phyloP scores from a whole-genome alignment of 2,888 invertebrate species.

The Bellardia pandia region DNA sequence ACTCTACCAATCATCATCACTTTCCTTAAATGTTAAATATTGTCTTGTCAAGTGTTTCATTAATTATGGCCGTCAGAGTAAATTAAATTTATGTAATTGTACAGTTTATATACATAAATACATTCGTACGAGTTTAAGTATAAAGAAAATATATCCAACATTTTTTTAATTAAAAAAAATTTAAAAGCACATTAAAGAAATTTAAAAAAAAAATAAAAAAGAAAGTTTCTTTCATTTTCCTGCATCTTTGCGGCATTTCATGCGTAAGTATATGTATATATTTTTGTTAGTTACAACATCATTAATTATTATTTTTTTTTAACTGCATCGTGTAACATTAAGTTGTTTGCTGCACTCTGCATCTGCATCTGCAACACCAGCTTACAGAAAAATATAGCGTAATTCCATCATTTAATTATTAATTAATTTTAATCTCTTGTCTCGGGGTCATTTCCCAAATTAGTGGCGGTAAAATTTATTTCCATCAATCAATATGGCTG shows the following conservation, averaged over 20 bases:
- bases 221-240: constrained; percentile 56
- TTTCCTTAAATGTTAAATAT: constrained; percentile 35
- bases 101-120: constrained; percentile 71
- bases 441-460: constrained; percentile 35
- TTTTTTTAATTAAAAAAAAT: constrained; percentile 56
- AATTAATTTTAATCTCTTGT: constrained; percentile 38
- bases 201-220: constrained; percentile 28
- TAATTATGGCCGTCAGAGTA: constrained; percentile 66
- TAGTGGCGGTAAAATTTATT: constrained; percentile 44
- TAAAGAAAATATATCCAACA: constrained; percentile 43
- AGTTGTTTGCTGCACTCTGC: constrained; percentile 6
- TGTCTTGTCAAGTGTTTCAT: constrained; percentile 67
- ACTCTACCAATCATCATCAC: neutral
- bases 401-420: constrained; percentile 35
- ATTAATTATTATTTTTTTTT: constrained; percentile 48
- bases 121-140: constrained; percentile 73
- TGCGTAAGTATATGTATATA: constrained; percentile 15
- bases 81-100: constrained; percentile 67
- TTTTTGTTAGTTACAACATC: constrained; percentile 3
- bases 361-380: neutral
- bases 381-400: neutral
- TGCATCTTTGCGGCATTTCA: neutral
- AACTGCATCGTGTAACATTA: constrained; percentile 7
- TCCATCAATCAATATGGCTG: constrained; percentile 6
- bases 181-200: constrained; percentile 62